Conservation (phyloP, 2,797 vertebrate genomes). For the Heteromormyrus szaboi region DNA sequence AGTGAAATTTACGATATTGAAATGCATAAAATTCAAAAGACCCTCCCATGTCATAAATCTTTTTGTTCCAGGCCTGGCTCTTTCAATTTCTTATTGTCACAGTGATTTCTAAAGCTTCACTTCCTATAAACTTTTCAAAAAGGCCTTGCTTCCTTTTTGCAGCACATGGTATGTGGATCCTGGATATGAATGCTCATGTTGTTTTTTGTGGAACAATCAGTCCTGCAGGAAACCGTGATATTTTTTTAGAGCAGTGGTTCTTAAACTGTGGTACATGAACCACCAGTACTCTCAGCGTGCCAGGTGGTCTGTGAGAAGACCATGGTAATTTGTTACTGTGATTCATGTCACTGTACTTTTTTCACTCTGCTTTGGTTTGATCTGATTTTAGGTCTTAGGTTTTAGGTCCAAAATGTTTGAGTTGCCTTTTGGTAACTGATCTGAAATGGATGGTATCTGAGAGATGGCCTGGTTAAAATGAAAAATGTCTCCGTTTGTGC, state of each 20-base stretch:
- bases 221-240: background rate
- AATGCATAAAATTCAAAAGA: background rate
- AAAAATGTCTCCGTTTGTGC: conserved; percentile 42
- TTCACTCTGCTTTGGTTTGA: background rate
- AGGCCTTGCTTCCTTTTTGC: background rate
- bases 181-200: background rate
- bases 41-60: background rate
- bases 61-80: background rate
- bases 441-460: conserved; percentile 8
- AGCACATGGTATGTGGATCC: background rate
- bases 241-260: conserved; percentile 17
- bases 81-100: background rate
- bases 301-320: background rate
- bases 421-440: conserved; percentile 30
- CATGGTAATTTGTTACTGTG: background rate
- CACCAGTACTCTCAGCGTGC: background rate
- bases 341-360: background rate
- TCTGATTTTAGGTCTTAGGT: background rate
- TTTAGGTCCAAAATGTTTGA: background rate
- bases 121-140: background rate
- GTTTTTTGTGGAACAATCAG: background rate
- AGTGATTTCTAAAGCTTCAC: background rate
- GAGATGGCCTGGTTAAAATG: conserved; percentile 38
- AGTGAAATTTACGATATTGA: conserved; percentile 32
- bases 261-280: background rate